Base-by-base conservation (phyloP, 2,797 vertebrate genomes). In the Graptemys geographica region DNA sequence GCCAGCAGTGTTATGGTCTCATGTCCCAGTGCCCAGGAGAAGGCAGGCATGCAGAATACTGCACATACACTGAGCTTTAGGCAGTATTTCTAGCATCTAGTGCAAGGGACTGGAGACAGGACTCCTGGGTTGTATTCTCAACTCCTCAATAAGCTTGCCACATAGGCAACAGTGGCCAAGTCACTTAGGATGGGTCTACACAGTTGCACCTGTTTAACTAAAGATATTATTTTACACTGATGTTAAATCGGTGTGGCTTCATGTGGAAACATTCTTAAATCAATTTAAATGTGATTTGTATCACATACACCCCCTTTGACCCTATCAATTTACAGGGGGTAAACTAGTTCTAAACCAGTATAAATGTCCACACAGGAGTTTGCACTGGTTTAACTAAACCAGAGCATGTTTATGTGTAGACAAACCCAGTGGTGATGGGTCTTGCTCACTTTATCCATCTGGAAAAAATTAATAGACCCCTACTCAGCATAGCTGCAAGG, bases 111-210 rank as follows among this genome's bases (percentile, higher is more conserved):
- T 74, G 27, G 56, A 59, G 11, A 18, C 10, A 27, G 83, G 57
- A 52, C 74, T 52, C 0, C 19, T 25, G 0, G 25, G 44, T 21
- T 2, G 10, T 69, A 59, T 41, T 49, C 59, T 72, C 10, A 0
- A 1, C 19, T 31, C 5, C 25, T 85, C 69, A n/a, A 16, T 0
- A 1, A 19, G 37, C 47, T 81, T 80, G 41, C 27, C 0, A 74
- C 69, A 41, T 41, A 2, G 13, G 31, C 65, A 41, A 25, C 0
- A 37, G 78, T 53, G 69, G 81, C 33, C 62, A 28, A 37, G 23
- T 78, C 31, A 16, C 62, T 49, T 25, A 41, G 11, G 69, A 19
- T 37, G 23, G 69, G 37, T 41, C 69, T 74, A 74, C 69, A 11
- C 23, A 44, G 23, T 11, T 74, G 69, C 19, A 74, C 10, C 69